A percentile compares a stretch with the other conserved stretches of the same genome.
phyloP scores from a whole-genome alignment of 2,888 invertebrate genomes.

The Dilophus febrilis region DNA sequence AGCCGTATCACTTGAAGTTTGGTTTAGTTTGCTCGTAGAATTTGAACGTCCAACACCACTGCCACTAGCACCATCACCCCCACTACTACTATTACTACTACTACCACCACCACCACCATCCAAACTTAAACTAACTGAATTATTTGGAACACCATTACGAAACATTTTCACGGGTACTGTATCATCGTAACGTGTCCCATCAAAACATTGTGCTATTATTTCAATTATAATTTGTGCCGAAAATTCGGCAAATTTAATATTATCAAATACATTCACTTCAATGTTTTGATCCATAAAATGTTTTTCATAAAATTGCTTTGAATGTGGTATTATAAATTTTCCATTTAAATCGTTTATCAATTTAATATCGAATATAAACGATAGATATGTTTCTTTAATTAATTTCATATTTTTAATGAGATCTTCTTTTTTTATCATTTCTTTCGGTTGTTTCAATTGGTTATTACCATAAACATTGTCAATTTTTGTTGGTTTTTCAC shows the following conservation, averaged over 20 bases:
- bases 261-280: slow-evolving; percentile 3
- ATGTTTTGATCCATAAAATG: neutral
- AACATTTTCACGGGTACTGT: no score
- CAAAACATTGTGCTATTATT: slow-evolving; percentile 37
- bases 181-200: neutral
- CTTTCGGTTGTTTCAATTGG: slow-evolving; percentile 36
- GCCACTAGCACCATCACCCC: no score
- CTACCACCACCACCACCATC: no score
- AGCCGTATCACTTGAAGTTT: no score
- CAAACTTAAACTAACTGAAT: no score
- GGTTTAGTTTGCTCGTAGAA: neutral
- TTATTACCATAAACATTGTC: no score
- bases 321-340: slow-evolving; percentile 38
- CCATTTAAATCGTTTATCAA: slow-evolving; percentile 47
- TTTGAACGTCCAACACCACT: no score
- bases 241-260: slow-evolving; percentile 32
- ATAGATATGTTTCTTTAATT: slow-evolving; percentile 43
- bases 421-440: slow-evolving; percentile 47
- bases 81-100: no score
- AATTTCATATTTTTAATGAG: no score
- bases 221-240: slow-evolving; percentile 51
- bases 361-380: slow-evolving; percentile 52
- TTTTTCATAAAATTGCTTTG: slow-evolving; percentile 36
- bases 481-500: slow-evolving; percentile 19
- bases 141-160: no score